Evolutionary conservation across 2,113 vertebrate species (phyloP), one percentile per base, ranked within the genome.

Genomic region (Terrapene triunguis): DNA sequence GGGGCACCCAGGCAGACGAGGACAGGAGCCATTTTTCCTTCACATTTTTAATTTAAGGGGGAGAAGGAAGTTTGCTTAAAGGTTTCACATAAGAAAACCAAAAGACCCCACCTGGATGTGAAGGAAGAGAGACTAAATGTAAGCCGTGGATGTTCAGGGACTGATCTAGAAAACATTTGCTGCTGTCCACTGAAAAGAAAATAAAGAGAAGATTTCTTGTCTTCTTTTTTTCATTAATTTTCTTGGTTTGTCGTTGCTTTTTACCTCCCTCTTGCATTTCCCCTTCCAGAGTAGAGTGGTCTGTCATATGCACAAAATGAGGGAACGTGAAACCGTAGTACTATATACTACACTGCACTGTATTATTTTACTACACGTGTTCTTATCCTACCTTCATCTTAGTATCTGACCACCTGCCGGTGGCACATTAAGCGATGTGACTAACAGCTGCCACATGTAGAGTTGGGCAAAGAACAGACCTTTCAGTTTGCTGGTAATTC

Each of bases 41-140:
- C 3, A 6, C 38, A 53, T 44, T 90, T 38, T 88, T 17, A 69
- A 65, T 35, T 54, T 72, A 11, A 5, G 80, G 51, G 9, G 38
- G 25, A 57, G n/a, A 0, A n/a, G 78, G 79, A 84, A 65, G 51
- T 91, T 88, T 25, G 1, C 48, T 80, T 76, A 84, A 16, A 69
- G 65, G 78, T 42, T 93, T 25, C 57, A 51, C 87, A 72, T 22
- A 82, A 89, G 47, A 81, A 55, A 92, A 69, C 85, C 76, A 1
- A 3, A 47, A 72, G 51, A 88, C 78, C 91, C 95, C 95, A 91
- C 93, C 91, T 86, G 78, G 94, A 97, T 76, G 89, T 57, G 93
- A 96, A 94, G 48, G 89, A 81, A 38, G 55, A 47, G 51, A 95
- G 96, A 95, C 96, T 74, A 94, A 94, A 95, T 94, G 93, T 78